Evolutionary conservation across 2,797 vertebrate species (phyloP).

Genomic region (Petrocephalus schoutedeni): DNA sequence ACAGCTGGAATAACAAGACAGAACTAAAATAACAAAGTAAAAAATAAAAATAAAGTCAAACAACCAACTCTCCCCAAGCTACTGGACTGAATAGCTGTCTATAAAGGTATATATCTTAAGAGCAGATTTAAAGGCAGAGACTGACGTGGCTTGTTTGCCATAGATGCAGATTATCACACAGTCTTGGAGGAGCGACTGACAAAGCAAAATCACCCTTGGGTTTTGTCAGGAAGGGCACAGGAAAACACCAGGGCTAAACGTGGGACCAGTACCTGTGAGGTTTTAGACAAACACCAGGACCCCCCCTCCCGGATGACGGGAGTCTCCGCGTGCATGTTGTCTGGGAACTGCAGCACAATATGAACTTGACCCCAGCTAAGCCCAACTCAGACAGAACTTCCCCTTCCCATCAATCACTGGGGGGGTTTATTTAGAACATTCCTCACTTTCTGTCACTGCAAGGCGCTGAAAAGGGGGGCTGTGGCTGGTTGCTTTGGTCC

Average conservation of each 20-base stretch:
- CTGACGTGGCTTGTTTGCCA: neutral
- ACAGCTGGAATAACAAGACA: neutral
- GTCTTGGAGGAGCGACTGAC: neutral
- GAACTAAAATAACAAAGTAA: neutral
- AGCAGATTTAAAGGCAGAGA: neutral
- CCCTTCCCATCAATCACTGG: conserved; percentile 5
- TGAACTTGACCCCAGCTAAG: neutral
- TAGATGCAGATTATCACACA: neutral
- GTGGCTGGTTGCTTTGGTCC: conserved; percentile 31
- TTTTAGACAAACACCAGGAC: neutral
- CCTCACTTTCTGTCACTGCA: conserved; percentile 12
- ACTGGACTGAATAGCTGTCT: neutral
- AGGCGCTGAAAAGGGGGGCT: conserved; percentile 23
- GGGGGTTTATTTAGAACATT: conserved; percentile 3
- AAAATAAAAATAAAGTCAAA: neutral
- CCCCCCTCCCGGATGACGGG: neutral
- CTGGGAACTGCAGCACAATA: neutral
- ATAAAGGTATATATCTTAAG: neutral
- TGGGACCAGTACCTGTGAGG: conserved; percentile 19
- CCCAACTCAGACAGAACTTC: neutral
- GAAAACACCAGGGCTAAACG: conserved; percentile 25
- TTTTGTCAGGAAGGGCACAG: neutral
- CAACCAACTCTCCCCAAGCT: neutral
- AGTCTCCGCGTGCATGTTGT: neutral
- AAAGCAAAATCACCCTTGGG: neutral